phyloP scores from a whole-genome alignment of 2,797 vertebrate genomes.

The Octomys mimax region DNA sequence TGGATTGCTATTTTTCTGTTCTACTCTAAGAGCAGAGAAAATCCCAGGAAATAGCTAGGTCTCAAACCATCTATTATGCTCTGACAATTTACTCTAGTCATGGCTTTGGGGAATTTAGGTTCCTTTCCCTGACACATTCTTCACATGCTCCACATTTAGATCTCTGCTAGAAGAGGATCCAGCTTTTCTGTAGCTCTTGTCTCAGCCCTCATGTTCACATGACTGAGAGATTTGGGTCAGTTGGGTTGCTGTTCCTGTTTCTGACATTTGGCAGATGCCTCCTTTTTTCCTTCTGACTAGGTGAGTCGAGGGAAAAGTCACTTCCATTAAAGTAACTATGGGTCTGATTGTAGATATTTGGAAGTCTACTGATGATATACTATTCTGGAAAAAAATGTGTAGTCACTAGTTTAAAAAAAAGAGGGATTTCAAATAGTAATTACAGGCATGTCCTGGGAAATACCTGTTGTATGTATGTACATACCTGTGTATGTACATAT shows the following conservation, averaged over 20 bases:
- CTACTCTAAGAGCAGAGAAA: conserved; percentile 66
- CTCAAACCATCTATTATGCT: conserved; percentile 68
- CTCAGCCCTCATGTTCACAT: neutral
- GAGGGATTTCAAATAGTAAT: neutral
- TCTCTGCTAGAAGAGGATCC: neutral
- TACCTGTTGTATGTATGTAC: neutral
- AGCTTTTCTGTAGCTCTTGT: neutral
- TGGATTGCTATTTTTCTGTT: conserved; percentile 73
- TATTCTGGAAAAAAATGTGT: neutral
- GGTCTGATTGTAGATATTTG: neutral
- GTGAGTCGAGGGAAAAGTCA: neutral
- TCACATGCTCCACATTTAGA: neutral
- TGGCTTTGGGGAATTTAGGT: conserved; percentile 67
- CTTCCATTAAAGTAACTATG: neutral
- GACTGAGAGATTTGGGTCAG: neutral
- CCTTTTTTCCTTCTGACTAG: conserved; percentile 9
- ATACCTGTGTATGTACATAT: too few species aligned
- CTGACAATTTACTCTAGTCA: conserved; percentile 74
- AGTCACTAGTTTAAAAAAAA: neutral
- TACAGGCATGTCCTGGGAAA: neutral
- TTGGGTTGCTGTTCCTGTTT: neutral
- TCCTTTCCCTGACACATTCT: neutral
- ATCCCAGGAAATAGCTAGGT: conserved; percentile 72
- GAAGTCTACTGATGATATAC: neutral
- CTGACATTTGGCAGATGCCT: conserved; percentile 33